These are phyloP conservation scores for Patella vulgata DNA, from an alignment of 1,140 invertebrate species.

Conservation along the genomic window DNA sequence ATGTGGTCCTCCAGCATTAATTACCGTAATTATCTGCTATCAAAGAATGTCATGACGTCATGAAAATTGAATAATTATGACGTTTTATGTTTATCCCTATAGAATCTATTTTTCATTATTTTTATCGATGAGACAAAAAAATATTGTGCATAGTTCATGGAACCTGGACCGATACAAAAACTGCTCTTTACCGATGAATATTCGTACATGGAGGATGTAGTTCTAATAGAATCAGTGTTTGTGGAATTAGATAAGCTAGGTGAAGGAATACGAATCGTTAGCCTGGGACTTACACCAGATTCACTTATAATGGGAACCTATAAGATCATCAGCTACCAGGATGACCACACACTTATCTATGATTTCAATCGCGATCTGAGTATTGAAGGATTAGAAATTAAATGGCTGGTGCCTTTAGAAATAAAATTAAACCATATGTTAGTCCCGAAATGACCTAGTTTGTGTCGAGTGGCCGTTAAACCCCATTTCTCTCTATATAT, in stretches of 20 bases:
- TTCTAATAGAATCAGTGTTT: neutral
- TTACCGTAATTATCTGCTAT: too few relatives aligned
- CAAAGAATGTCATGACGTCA: too few relatives aligned
- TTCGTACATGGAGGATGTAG: neutral
- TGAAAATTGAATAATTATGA: too few relatives aligned
- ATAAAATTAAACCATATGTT: too few relatives aligned
- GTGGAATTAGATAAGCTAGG: neutral
- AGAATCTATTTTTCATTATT: too few relatives aligned
- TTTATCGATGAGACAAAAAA: too few relatives aligned
- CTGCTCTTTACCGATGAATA: neutral
- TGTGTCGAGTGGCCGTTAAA: too few relatives aligned
- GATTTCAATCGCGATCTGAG: neutral
- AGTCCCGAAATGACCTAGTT: too few relatives aligned
- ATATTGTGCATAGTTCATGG: too few relatives aligned
- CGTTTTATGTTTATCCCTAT: too few relatives aligned
- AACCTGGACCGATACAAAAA: slow-evolving; percentile 1
- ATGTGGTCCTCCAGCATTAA: too few relatives aligned
- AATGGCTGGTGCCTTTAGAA: neutral
- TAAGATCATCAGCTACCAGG: neutral
- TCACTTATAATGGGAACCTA: neutral
- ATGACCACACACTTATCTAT: neutral
- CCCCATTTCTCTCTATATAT: too few relatives aligned
- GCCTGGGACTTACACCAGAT: neutral
- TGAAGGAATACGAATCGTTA: neutral
- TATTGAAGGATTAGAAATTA: neutral